Evolutionary conservation across 37 sponge, comb jelly and placozoan genomes (phyloP), one percentile per base, ranked within the genome.

Genomic region (Ianthella basta): DNA sequence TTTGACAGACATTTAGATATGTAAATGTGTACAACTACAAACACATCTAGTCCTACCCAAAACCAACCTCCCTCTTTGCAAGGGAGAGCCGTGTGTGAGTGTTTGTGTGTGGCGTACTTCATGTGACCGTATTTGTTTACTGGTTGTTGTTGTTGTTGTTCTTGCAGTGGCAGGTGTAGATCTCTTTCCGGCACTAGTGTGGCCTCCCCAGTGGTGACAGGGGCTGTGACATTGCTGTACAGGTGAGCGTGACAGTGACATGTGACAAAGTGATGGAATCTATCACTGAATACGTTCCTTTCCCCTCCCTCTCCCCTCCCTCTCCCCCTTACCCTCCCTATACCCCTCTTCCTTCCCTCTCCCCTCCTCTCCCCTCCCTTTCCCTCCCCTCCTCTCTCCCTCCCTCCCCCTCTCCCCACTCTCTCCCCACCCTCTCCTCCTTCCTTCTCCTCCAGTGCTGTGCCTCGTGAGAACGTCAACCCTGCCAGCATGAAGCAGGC

Each of bases 141-240:
- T 72, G 23, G 40, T 72, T 56, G 25, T 20, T 79, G 34, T 83
- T 56, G 25, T 20, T 79, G 34, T 83, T 36, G 18, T 69, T 41
- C 12, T 4, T 72, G 90, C 24, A 83, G 83, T 20, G 96, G 96
- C 5, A 88, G 96, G 25, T 99, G 99, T 82, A 70, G 96, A 56
- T 91, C 96, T n/a, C 90, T 99, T 37, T 95, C 97, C 40, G 99
- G 99, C 32, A 99, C 99, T 18, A 99, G 99, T 90, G 99, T 99
- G 18, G 94, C 97, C 54, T 99, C 99, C 32, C 99, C 99, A 15
- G 99, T 99, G 37, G 99, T 99, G 0, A 95, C 99, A 0, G 99
- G 99, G 21, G 97, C 91, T 16, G 94, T 99, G 55, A 83, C 97
- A 10, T 89, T 99, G 30, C 91, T 99, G 64, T 85, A 73, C 63